Conservation (phyloP, 2,888 invertebrate species). For the Temnothorax ravouxi region DNA sequence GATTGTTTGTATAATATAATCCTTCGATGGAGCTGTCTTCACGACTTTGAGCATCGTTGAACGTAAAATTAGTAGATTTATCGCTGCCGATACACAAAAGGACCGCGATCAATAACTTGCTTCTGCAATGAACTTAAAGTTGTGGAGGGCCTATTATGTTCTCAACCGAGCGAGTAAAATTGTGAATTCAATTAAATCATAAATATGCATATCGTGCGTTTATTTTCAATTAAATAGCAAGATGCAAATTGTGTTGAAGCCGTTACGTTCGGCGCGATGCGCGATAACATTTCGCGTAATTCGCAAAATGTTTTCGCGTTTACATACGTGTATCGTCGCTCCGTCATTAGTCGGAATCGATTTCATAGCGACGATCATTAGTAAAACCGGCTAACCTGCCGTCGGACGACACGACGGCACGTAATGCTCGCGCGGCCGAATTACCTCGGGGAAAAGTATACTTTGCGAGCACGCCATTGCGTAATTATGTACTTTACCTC, state of each 20-base stretch:
- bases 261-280: not conserved
- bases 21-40: constrained; percentile 39
- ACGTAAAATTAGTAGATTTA: constrained; percentile 55
- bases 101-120: constrained; percentile 29
- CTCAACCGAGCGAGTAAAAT: not conserved
- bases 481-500: constrained; percentile 84
- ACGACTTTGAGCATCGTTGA: constrained; percentile 45
- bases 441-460: constrained; percentile 64
- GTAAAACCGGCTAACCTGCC: constrained; percentile 46
- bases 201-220: not conserved
- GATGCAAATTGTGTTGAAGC: constrained; percentile 12
- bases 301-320: constrained; percentile 32
- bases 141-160: not conserved
- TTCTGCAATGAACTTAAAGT: constrained; percentile 7
- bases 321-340: not conserved
- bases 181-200: not conserved
- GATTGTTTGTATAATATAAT: constrained; percentile 54
- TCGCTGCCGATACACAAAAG: constrained; percentile 24
- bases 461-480: constrained; percentile 84
- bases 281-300: constrained; percentile 24
- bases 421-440: constrained; percentile 62
- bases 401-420: constrained; percentile 55
- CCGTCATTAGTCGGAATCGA: constrained; percentile 52
- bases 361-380: constrained; percentile 43
- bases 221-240: constrained; percentile 30